Base-by-base conservation (phyloP, 2,797 vertebrate species). In the Leucoraja ocellata region DNA sequence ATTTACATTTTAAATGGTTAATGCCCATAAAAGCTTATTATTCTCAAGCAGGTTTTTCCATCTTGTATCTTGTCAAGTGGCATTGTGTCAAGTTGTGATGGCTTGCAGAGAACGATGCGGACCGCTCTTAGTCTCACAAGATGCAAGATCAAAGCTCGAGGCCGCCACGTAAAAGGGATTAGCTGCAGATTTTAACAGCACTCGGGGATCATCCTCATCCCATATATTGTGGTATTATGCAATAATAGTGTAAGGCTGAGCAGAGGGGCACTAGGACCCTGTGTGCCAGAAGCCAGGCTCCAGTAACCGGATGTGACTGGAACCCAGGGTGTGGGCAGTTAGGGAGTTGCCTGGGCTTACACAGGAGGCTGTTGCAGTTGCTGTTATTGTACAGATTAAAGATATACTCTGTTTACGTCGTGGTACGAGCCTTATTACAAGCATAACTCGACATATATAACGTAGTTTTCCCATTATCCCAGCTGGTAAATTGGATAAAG, bases 1-100 rank as follows among this genome's bases (percentile, higher is more conserved):
- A 88, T 88, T 68, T 68, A 68, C 84, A 88, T 88, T 88, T 88
- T 88, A 88, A 88, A 68, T 88, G 18, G 61, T 32, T 28, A 88
- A 88, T 68, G 63, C n/a, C 14, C 84, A 21, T 68, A 21, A 88
- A n/a, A 65, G 61, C 61, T 88, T 88, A 36, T 36, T 88, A 63
- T 88, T 68, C 61, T 10, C 61, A 16, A 68, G 65, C 84, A 88
- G 32, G 63, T 32, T 88, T 88, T 88, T 88, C 61, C 61, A 88
- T 88, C 84, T 7, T 32, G 16, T 88, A 65, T 68, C 61, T 68
- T 18, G 63, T 63, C 36, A 14, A 88, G 61, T 88, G n/a, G 32
- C 63, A 68, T 68, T 65, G 84, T 88, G 68, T 88, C 84, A 36
- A 88, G 68, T 36, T 88, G 84, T 13, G n/a, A 61, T 84, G 54